A percentile compares a stretch with the other conserved stretches of the same genome.
Evolutionary conservation across 2,113 vertebrate genomes (phyloP).

Genomic region (Murina feae): DNA sequence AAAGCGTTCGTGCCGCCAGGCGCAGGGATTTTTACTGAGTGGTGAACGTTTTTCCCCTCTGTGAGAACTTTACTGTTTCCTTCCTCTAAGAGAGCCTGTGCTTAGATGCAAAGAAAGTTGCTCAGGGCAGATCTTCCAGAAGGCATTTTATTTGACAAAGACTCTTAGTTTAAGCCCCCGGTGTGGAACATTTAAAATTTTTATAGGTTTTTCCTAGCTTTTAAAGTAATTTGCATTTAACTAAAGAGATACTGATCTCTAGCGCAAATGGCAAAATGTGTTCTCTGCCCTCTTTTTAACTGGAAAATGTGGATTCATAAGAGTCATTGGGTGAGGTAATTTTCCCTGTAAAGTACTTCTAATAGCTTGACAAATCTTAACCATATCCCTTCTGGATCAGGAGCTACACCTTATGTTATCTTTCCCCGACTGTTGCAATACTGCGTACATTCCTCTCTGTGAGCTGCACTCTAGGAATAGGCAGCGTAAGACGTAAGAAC

Average conservation of each 20-base stretch:
- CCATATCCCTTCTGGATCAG: background rate
- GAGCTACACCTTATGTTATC: background rate
- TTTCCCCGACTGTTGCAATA: background rate
- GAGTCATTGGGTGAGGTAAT: background rate
- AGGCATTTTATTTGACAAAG: slow-evolving; percentile 62
- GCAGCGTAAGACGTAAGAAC: background rate
- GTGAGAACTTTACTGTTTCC: slow-evolving; percentile 68
- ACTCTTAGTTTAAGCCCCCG: background rate
- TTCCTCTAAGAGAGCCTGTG: slow-evolving; percentile 59
- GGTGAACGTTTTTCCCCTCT: background rate
- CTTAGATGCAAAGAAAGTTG: background rate
- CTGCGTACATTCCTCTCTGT: background rate
- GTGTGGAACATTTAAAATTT: slow-evolving; percentile 46
- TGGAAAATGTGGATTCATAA: slow-evolving; percentile 11
- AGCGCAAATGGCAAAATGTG: background rate
- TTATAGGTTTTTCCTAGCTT: slow-evolving; percentile 56
- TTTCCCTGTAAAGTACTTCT: slow-evolving; percentile 23
- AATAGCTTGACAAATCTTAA: background rate
- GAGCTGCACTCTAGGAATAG: background rate
- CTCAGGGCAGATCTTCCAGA: slow-evolving; percentile 41
- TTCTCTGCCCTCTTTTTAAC: background rate
- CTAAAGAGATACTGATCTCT: background rate
- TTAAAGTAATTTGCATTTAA: slow-evolving; percentile 6
- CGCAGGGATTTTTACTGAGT: slow-evolving; percentile 21
- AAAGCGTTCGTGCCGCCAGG: slow-evolving; percentile 48